phyloP scores from a whole-genome alignment of 2,888 invertebrate genomes.

The Pseudolycoriella hygida region DNA sequence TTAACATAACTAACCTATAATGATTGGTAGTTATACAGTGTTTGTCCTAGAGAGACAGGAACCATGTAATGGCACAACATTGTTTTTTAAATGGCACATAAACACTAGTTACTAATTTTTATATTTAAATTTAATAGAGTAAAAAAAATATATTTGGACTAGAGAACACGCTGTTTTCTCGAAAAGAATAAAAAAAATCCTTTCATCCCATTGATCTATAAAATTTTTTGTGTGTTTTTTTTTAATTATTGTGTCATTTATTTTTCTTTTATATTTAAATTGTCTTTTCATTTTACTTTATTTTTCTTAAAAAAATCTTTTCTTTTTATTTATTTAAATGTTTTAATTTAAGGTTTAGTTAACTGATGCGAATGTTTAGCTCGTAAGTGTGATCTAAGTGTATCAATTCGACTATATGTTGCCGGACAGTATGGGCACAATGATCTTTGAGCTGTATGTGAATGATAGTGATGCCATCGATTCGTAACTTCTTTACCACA shows the following conservation, averaged over 20 bases:
- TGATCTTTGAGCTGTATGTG: conserved; percentile 62
- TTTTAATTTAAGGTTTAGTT: conserved; percentile 16
- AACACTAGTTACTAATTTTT: too few species aligned
- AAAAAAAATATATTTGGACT: too few species aligned
- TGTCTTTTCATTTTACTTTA: not conserved
- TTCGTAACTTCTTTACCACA: conserved; percentile 77
- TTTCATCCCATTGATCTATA: not conserved
- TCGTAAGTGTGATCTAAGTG: conserved; percentile 63
- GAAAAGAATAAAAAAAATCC: not conserved
- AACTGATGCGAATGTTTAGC: conserved; percentile 44
- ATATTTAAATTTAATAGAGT: too few species aligned
- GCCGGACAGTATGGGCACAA: conserved; percentile 72
- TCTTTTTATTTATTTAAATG: not conserved
- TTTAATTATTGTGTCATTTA: not conserved
- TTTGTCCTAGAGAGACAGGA: too few species aligned
- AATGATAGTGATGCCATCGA: conserved; percentile 77
- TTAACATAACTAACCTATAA: too few species aligned
- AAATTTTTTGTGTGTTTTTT: not conserved
- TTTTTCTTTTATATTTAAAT: not conserved
- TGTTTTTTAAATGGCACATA: too few species aligned
- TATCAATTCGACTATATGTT: conserved; percentile 76
- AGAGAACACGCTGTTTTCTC: too few species aligned
- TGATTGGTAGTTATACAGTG: too few species aligned
- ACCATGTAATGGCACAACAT: too few species aligned
- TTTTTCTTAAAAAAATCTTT: not conserved